These are phyloP conservation scores for Rhabdophis nuchalis DNA, from an alignment of 2,797 vertebrate species.

Conservation along the genomic window DNA sequence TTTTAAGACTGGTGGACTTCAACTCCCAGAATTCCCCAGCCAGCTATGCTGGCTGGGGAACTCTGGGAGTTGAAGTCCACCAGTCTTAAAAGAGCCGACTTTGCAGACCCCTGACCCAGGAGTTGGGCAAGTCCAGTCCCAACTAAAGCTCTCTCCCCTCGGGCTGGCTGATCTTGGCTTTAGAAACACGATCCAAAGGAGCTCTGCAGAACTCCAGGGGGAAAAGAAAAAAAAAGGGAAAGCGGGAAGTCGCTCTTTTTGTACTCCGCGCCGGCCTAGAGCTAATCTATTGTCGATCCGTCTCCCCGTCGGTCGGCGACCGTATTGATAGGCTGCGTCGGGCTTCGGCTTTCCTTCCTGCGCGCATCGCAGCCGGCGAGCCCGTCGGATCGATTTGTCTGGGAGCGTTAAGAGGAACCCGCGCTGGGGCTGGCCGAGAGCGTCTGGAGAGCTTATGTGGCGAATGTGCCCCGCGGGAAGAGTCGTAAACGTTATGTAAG, in stretches of 20 bases:
- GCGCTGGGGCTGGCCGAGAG: neutral
- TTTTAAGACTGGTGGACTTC: too few relatives aligned
- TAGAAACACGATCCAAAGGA: neutral
- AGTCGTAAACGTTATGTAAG: neutral
- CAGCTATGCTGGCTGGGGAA: too few relatives aligned
- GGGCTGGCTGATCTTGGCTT: neutral
- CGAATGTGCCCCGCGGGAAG: too few relatives aligned
- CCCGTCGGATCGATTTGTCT: slow-evolving; percentile 26
- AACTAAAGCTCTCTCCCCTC: neutral
- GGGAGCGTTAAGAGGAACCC: slow-evolving; percentile 12
- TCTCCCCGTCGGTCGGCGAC: neutral
- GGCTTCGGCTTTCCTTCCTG: neutral
- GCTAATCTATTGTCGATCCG: slow-evolving; percentile 36
- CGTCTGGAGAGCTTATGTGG: neutral
- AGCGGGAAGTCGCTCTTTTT: slow-evolving; percentile 7
- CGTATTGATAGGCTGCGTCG: slow-evolving; percentile 2
- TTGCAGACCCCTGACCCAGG: too few relatives aligned
- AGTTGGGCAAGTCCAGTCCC: slow-evolving; percentile 9
- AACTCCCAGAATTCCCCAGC: too few relatives aligned
- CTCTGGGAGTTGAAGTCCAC: too few relatives aligned
- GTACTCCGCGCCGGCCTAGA: neutral
- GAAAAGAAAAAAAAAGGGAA: neutral
- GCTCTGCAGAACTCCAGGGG: neutral
- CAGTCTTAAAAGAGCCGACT: too few relatives aligned
- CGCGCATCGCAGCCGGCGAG: neutral